phyloP scores from a whole-genome alignment of 2,888 invertebrate species.

The Drosophila incognita region DNA sequence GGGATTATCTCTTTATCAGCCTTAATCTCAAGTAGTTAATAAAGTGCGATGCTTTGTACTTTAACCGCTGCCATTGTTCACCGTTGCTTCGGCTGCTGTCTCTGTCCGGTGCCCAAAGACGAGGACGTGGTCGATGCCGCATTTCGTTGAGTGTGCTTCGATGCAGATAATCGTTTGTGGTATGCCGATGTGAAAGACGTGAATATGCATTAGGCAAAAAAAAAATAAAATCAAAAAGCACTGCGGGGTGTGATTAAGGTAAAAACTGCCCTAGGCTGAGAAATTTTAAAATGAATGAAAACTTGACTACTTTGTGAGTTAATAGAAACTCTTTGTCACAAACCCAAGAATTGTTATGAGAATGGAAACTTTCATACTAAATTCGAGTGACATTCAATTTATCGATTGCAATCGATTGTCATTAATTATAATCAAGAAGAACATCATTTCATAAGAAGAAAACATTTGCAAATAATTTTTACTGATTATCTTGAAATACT shows the following conservation, averaged over 20 bases:
- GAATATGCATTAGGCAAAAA: slow-evolving; percentile 46
- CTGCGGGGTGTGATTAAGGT: slow-evolving; percentile 55
- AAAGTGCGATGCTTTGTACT: slow-evolving; percentile 84
- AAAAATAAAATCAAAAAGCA: slow-evolving; percentile 1
- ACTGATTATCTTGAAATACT: background rate
- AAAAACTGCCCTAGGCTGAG: slow-evolving; percentile 39
- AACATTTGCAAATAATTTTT: background rate
- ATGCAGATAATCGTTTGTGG: slow-evolving; percentile 82
- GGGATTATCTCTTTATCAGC: slow-evolving; percentile 84
- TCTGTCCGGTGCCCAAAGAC: slow-evolving; percentile 48
- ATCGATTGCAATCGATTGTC: background rate
- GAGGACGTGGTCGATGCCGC: slow-evolving; percentile 29
- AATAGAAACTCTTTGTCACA: background rate
- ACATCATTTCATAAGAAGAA: background rate
- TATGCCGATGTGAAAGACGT: slow-evolving; percentile 69
- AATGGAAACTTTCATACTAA: background rate
- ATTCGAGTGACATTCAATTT: background rate
- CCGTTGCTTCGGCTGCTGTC: slow-evolving; percentile 8
- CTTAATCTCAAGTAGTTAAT: slow-evolving; percentile 84
- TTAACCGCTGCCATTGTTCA: slow-evolving; percentile 78
- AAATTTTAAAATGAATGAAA: slow-evolving; percentile 4
- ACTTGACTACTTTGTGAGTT: background rate
- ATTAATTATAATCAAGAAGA: background rate
- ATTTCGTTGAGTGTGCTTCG: slow-evolving; percentile 69
- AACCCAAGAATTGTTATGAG: background rate